phyloP scores from a whole-genome alignment of 2,797 vertebrate species.

The Prunella strophiata region DNA sequence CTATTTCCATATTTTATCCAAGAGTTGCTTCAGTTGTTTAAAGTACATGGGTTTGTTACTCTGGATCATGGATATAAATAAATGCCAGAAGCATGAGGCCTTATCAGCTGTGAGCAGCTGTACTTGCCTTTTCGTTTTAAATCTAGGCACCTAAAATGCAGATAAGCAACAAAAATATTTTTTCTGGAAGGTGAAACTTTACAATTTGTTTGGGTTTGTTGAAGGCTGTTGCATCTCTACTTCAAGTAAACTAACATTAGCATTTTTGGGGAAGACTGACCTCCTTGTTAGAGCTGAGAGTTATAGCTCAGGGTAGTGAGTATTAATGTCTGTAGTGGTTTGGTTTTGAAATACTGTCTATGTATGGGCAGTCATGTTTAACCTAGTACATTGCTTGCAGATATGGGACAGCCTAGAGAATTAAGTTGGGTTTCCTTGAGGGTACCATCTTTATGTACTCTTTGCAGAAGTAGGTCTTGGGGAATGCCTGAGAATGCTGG shows the following conservation, averaged over 20 bases:
- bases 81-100: not conserved
- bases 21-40: constrained; percentile 5
- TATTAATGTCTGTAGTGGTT: not conserved
- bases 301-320: not conserved
- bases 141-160: not conserved
- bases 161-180: not conserved
- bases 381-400: not conserved
- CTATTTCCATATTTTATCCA: not conserved
- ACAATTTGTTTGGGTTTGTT: not conserved
- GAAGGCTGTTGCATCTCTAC: not conserved
- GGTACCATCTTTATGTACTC: not conserved
- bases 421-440: not conserved
- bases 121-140: constrained; percentile 1
- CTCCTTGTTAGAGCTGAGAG: not conserved
- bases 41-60: not conserved
- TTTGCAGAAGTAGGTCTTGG: not conserved
- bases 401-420: not conserved
- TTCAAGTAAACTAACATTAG: not conserved
- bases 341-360: not conserved
- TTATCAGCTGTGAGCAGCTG: constrained; percentile 43
- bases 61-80: not conserved
- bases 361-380: not conserved
- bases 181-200: not conserved
- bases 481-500: not conserved
- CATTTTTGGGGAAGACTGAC: not conserved